Evolutionary conservation across 1,140 invertebrate species (phyloP).

Genomic region (Cherax quadricarinatus): DNA sequence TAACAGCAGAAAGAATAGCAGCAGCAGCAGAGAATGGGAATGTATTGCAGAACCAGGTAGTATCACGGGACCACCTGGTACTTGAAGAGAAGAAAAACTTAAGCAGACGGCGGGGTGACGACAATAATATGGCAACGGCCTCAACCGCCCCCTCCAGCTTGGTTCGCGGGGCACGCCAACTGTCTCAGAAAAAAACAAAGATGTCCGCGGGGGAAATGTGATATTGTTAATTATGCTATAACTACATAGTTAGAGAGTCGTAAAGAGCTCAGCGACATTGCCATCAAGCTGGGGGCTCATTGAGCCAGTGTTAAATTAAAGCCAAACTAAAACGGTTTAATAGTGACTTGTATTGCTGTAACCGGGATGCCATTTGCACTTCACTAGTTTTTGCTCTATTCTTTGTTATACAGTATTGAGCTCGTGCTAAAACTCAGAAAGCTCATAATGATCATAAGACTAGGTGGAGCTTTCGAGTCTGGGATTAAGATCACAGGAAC

Average conservation of each 20-base stretch:
- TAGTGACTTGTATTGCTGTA: slow-evolving; percentile 5
- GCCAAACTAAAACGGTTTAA: neutral
- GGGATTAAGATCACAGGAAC: neutral
- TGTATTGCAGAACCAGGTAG: no score
- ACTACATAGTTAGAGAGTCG: neutral
- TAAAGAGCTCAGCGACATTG: neutral
- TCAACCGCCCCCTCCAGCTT: no score
- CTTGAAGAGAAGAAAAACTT: no score
- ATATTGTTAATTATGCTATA: slow-evolving; percentile 9
- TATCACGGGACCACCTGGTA: no score
- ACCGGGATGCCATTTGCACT: neutral
- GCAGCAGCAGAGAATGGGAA: no score
- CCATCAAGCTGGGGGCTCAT: neutral
- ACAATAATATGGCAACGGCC: no score
- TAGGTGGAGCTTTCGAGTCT: neutral
- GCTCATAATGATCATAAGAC: neutral
- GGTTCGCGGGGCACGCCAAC: no score
- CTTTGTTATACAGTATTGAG: neutral
- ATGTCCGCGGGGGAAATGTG: neutral
- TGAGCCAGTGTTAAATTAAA: neutral
- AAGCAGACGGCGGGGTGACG: no score
- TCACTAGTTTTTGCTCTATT: neutral
- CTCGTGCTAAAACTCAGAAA: neutral
- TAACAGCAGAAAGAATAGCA: no score
- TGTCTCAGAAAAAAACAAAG: no score